phyloP scores from a whole-genome alignment of 2,888 invertebrate species.

The Tenthredo distinguenda region DNA sequence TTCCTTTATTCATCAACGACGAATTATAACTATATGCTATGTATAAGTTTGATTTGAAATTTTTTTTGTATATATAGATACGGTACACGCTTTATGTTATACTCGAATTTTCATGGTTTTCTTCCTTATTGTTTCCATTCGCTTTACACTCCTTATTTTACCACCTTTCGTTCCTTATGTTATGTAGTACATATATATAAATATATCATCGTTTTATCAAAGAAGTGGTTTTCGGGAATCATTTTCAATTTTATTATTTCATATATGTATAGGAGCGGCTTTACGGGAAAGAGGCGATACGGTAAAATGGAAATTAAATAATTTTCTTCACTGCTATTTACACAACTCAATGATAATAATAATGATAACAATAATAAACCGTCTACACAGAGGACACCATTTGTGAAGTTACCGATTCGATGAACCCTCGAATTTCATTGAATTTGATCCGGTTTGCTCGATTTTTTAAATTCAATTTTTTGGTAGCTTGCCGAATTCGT shows the following conservation, averaged over 20 bases:
- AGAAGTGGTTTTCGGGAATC: not conserved
- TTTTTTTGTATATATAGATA: not conserved
- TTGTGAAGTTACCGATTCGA: not conserved
- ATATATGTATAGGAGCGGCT: not conserved
- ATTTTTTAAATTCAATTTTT: not conserved
- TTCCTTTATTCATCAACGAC: not conserved
- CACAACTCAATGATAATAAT: not conserved
- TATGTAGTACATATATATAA: not conserved
- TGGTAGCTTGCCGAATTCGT: not conserved
- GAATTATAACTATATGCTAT: slow-evolving; percentile 16
- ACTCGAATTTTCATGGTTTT: not conserved
- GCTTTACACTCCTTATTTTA: not conserved
- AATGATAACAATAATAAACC: not conserved
- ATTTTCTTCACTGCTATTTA: not conserved
- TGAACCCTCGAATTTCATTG: not conserved
- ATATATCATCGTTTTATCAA: not conserved
- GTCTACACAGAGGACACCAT: not conserved
- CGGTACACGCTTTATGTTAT: not conserved
- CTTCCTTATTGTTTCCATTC: not conserved
- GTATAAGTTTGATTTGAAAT: slow-evolving; percentile 16
- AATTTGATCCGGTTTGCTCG: not conserved
- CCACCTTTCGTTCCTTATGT: not conserved
- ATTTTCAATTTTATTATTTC: not conserved
- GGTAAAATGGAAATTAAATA: not conserved
- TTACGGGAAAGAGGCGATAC: not conserved